Percentiles rank a stretch among this genome's conserved stretches.
Evolutionary conservation across 2,113 vertebrate species (phyloP).

Genomic region (Taurulus bubalis): DNA sequence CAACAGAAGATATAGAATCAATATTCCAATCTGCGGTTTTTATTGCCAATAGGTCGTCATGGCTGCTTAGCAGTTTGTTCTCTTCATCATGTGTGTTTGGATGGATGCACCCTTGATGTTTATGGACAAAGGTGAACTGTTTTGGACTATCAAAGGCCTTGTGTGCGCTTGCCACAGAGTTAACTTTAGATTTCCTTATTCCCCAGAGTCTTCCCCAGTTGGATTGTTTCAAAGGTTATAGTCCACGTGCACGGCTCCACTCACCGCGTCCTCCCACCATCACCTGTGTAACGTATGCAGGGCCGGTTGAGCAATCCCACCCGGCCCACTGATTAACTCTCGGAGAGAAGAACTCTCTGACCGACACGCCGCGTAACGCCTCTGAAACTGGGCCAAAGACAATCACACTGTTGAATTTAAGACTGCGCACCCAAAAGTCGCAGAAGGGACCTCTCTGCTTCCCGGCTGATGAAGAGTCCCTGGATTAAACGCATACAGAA

Average conservation of each 20-base stretch:
- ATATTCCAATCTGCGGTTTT: too few species aligned
- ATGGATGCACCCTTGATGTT: too few species aligned
- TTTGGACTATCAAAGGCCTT: too few species aligned
- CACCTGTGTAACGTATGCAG: neutral
- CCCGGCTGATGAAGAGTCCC: too few species aligned
- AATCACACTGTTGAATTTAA: too few species aligned
- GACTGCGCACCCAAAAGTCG: too few species aligned
- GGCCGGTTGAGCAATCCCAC: neutral
- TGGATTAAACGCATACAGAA: too few species aligned
- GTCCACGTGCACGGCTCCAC: neutral
- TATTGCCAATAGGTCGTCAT: too few species aligned
- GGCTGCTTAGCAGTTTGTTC: neutral
- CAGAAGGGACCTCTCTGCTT: too few species aligned
- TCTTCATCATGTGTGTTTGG: neutral
- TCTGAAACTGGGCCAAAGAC: conserved; percentile 21
- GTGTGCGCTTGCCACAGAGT: too few species aligned
- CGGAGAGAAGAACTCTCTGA: neutral
- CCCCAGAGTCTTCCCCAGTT: neutral
- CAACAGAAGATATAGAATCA: neutral
- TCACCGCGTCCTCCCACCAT: too few species aligned
- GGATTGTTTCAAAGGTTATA: conserved; percentile 12
- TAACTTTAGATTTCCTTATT: neutral
- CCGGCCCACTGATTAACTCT: neutral
- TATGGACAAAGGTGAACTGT: too few species aligned
- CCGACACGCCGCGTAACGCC: neutral